A percentile compares a stretch with the other conserved stretches of the same genome.
These are phyloP conservation scores for Channa argus DNA, from an alignment of 2,113 vertebrate genomes.

Conservation along the genomic window DNA sequence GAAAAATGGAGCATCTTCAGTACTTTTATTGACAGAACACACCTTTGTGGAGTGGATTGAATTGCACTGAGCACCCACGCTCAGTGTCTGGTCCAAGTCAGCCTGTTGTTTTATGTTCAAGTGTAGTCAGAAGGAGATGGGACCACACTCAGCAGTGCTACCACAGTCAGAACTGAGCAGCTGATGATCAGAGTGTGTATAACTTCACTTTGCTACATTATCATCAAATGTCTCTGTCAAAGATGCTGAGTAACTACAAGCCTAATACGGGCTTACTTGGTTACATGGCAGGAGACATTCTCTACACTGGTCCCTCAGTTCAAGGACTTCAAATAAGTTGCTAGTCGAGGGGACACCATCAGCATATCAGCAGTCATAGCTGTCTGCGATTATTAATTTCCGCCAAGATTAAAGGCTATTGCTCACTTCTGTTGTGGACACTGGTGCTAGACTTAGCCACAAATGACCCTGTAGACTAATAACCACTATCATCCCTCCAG, in stretches of 20 bases:
- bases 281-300: slow-evolving; percentile 11
- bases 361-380: not conserved
- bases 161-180: slow-evolving; percentile 8
- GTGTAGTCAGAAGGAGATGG: no score
- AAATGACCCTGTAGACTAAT: not conserved
- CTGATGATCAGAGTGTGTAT: slow-evolving; percentile 16
- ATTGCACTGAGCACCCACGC: no score
- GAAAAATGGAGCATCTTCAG: no score
- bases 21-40: no score
- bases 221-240: slow-evolving; percentile 29
- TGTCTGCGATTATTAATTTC: not conserved
- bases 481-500: not conserved
- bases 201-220: slow-evolving; percentile 12
- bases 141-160: not conserved
- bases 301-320: slow-evolving; percentile 24
- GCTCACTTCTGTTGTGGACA: not conserved
- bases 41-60: no score
- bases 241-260: no score
- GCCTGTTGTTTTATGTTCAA: not conserved
- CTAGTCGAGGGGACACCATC: not conserved
- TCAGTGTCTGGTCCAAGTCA: no score
- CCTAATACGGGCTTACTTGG: slow-evolving; percentile 11
- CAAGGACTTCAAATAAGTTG: slow-evolving; percentile 19
- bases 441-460: not conserved
- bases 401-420: not conserved